Base-by-base conservation (phyloP, 2,113 vertebrate species). In the Silurus glanis region DNA sequence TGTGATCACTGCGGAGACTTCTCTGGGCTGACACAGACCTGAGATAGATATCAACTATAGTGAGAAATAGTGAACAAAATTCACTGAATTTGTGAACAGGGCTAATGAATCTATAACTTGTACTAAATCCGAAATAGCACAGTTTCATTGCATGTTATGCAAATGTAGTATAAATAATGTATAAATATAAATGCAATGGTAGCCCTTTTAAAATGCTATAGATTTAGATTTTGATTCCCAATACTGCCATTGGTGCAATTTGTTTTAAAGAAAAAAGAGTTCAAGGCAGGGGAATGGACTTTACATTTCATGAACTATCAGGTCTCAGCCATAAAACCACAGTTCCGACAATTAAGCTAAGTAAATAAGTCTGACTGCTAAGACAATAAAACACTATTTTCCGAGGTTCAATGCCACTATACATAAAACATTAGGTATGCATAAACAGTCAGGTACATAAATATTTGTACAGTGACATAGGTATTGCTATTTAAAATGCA, bases 1-100 rank as follows among this genome's bases (percentile, higher is more conserved):
- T 69, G 80, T 85, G 55, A 83, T 89, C 19, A 59, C 10, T 12
- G 45, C 49, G 66, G 6, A 87, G 19, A 37, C 78, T 59, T 84
- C 55, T 61, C 55, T 55, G 8, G 17, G n/a, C 51, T 47, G 19
- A 25, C n/a, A 80, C 14, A 69, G 28, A 58, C n/a, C 51, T 85
- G 62, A 80, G 61, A 80, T 7, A 61, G 56, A 69, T 80, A 81
- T 81, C 53, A 76, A 59, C 2, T 23, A 75, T 61, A 59, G 78
- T 72, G 53, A 71, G 61, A 58, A 71, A 83, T 19, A 72, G 16
- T 53, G n/a, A 56, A 78, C 5, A 28, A 58, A 58, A 1, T 0
- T 58, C 2, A 25, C 7, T 28, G 13, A 59, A 80, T 37, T 9
- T 58, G 55, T 55, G 55, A 59, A 4, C 25, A 59, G 16, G 4